Percentiles rank a stretch among this genome's conserved stretches.
Evolutionary conservation across 2,888 invertebrate species (phyloP).

Genomic region (Drosophila ustulata): DNA sequence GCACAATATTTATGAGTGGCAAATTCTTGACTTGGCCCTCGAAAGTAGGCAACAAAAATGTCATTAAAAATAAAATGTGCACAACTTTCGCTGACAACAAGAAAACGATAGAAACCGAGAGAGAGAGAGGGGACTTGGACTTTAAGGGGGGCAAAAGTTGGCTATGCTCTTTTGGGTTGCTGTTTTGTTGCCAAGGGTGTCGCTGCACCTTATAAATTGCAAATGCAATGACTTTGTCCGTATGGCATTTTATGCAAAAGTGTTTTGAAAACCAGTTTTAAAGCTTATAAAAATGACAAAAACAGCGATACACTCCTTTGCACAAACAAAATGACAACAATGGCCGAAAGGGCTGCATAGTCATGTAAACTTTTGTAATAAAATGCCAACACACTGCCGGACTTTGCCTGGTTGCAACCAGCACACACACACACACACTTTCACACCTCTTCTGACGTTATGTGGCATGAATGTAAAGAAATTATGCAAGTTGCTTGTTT

Average conservation of each 20-base stretch:
- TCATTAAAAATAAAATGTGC: constrained; percentile 44
- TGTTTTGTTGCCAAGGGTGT: constrained; percentile 7
- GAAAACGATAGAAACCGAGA: too few relatives aligned
- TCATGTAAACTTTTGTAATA: constrained; percentile 77
- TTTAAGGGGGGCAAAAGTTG: constrained; percentile 17
- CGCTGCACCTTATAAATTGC: constrained; percentile 57
- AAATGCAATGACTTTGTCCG: constrained; percentile 54
- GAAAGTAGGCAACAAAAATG: constrained; percentile 35
- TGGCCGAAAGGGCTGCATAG: constrained; percentile 56
- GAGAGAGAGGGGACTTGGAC: too few relatives aligned
- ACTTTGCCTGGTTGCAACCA: constrained; percentile 53
- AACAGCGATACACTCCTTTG: constrained; percentile 43
- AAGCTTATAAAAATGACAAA: constrained; percentile 73
- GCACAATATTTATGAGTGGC: constrained; percentile 23
- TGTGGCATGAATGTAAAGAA: constrained; percentile 62
- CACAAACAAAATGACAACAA: constrained; percentile 51
- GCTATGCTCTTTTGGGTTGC: constrained; percentile 15
- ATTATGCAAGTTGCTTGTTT: constrained; percentile 69
- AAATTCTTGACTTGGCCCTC: constrained; percentile 18
- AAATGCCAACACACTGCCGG: constrained; percentile 63
- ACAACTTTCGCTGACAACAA: constrained; percentile 23
- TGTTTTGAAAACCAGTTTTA: constrained; percentile 43
- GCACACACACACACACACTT: constrained; percentile 35
- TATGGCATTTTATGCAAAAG: constrained; percentile 54
- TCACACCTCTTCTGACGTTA: constrained; percentile 45